Percentiles rank a stretch among this genome's conserved stretches.
Conservation (phyloP, 2,113 vertebrate genomes). For the Poecile atricapillus region DNA sequence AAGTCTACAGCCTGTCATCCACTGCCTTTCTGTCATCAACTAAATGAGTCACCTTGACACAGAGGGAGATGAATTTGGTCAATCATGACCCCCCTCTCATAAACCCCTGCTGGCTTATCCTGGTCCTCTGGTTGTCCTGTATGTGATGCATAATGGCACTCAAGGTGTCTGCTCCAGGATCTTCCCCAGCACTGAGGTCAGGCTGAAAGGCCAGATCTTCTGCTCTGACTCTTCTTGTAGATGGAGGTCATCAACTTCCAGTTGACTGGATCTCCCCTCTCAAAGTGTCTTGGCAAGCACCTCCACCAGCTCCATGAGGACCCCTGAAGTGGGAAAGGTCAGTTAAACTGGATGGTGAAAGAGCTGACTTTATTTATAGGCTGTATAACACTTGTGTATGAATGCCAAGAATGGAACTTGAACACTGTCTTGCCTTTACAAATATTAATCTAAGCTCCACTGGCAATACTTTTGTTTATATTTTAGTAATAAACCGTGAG, state of each 20-base stretch:
- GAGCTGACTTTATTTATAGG: background rate
- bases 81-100: background rate
- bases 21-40: background rate
- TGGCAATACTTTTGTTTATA: background rate
- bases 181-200: background rate
- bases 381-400: background rate
- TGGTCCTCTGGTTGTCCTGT: background rate
- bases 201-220: background rate
- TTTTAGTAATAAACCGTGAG: background rate
- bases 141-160: background rate
- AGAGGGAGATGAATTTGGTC: background rate
- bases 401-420: background rate
- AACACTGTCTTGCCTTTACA: background rate
- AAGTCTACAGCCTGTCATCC: background rate
- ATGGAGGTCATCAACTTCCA: background rate
- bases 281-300: background rate
- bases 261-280: accelerated
- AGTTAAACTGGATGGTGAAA: background rate
- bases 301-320: background rate
- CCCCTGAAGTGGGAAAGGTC: background rate
- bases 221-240: background rate
- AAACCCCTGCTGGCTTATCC: background rate
- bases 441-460: background rate
- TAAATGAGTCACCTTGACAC: background rate
- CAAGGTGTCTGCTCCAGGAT: background rate